Conservation (phyloP, 2,888 invertebrate species). For the Drosophila meridionalis region DNA sequence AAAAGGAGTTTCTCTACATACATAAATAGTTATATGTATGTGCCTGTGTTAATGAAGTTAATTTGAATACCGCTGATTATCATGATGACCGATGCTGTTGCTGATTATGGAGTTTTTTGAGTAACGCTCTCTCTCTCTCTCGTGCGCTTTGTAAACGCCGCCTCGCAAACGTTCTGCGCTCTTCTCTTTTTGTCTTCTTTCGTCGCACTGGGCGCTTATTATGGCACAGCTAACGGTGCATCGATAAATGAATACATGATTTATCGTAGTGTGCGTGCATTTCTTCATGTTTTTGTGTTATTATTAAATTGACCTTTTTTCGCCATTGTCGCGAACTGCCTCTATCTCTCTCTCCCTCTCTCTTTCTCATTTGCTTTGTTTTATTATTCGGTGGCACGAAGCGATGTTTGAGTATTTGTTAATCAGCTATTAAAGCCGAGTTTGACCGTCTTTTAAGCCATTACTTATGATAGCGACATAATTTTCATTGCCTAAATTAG, state of each 20-base stretch:
- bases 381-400: conserved; percentile 55
- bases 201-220: conserved; percentile 39
- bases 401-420: conserved; percentile 47
- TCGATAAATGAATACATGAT: conserved; percentile 54
- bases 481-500: conserved; percentile 70
- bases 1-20: not conserved
- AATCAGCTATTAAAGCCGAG: conserved; percentile 51
- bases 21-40: not conserved
- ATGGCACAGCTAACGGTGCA: conserved; percentile 78
- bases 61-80: conserved; percentile 67
- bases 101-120: conserved; percentile 39
- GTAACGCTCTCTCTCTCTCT: conserved; percentile 10
- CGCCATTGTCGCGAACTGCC: conserved; percentile 42
- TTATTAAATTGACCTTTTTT: conserved; percentile 81
- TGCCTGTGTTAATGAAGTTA: conserved; percentile 54
- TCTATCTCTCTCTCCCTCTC: conserved; percentile 17
- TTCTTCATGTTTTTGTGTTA: conserved; percentile 46
- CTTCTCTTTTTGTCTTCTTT: conserved; percentile 16
- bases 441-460: conserved; percentile 47
- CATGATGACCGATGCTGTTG: conserved; percentile 36
- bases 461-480: conserved; percentile 47
- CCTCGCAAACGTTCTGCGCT: conserved; percentile 30
- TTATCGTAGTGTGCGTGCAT: conserved; percentile 20
- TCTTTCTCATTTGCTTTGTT: conserved; percentile 35
- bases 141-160: conserved; percentile 68